A percentile compares a stretch with the other conserved stretches of the same genome.
These are phyloP conservation scores for Scolopax rusticola DNA, from an alignment of 2,797 vertebrate species.

Conservation along the genomic window DNA sequence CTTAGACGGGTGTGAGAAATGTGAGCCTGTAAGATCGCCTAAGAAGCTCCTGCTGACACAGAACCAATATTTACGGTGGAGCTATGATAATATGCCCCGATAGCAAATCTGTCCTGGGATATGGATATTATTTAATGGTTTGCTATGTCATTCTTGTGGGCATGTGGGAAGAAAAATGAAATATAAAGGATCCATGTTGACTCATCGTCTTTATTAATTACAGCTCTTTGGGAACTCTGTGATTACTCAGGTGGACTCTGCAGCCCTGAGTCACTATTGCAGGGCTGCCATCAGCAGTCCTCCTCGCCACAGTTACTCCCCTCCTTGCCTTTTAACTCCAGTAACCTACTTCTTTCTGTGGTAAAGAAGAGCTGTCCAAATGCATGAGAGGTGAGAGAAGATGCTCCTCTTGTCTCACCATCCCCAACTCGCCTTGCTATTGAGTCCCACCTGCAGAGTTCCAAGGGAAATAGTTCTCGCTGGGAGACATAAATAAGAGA, in stretches of 20 bases:
- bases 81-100: not conserved
- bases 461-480: not conserved
- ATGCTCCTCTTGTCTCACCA: not conserved
- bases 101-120: not conserved
- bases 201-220: not conserved
- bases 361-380: not conserved
- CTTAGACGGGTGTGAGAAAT: not conserved
- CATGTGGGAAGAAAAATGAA: not conserved
- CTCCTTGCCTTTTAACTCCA: not conserved
- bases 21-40: not conserved
- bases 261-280: not conserved
- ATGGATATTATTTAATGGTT: not conserved
- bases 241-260: not conserved
- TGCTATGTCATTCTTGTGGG: not conserved
- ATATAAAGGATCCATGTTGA: not conserved
- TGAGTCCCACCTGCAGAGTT: not conserved
- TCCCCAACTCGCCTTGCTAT: not conserved
- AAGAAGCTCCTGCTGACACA: slow-evolving; percentile 3
- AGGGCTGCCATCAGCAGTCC: not conserved
- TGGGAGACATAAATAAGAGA: not conserved
- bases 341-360: accelerated
- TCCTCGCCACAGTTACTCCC: not conserved
- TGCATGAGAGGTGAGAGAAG: not conserved
- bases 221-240: not conserved
- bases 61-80: not conserved